These are phyloP conservation scores for Scopus umbretta DNA, from an alignment of 2,113 vertebrate genomes.

Conservation along the genomic window DNA sequence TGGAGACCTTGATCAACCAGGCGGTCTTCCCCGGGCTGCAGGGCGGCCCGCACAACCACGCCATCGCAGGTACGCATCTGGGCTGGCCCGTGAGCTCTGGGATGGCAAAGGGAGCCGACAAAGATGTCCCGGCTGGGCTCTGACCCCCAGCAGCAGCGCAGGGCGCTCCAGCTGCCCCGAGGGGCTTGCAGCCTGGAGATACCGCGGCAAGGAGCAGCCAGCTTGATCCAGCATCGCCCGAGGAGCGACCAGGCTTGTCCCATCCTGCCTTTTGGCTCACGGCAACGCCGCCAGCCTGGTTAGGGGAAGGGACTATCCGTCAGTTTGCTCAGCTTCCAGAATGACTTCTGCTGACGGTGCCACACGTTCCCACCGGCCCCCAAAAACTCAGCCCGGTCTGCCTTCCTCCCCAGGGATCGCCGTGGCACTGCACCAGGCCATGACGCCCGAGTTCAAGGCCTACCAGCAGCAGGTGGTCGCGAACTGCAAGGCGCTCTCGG, in stretches of 20 bases:
- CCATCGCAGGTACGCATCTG: conserved; percentile 83
- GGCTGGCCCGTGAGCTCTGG: background rate
- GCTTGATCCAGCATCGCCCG: background rate
- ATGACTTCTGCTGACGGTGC: background rate
- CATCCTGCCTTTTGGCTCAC: background rate
- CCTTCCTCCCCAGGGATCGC: conserved; percentile 79
- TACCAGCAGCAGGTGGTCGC: conserved; percentile 89
- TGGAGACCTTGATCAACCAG: conserved; percentile 92
- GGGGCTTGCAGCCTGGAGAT: background rate
- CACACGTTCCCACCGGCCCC: accelerated
- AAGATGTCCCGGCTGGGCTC: background rate
- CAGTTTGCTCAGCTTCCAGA: background rate
- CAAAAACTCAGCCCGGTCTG: background rate
- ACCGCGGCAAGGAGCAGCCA: accelerated
- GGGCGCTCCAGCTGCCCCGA: background rate
- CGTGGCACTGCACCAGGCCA: conserved; percentile 88
- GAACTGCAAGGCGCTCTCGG: conserved; percentile 83
- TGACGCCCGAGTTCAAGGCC: conserved; percentile 86
- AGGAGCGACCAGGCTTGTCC: background rate
- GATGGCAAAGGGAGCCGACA: background rate
- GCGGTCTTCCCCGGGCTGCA: conserved; percentile 95
- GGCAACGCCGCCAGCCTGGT: accelerated
- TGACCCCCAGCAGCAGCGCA: background rate
- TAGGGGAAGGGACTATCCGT: background rate
- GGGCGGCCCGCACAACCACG: conserved; percentile 96